Evolutionary conservation across 30 jellyfish, hydroid and myxozoan genomes (phyloP).

Genomic region (Pelagia noctiluca): DNA sequence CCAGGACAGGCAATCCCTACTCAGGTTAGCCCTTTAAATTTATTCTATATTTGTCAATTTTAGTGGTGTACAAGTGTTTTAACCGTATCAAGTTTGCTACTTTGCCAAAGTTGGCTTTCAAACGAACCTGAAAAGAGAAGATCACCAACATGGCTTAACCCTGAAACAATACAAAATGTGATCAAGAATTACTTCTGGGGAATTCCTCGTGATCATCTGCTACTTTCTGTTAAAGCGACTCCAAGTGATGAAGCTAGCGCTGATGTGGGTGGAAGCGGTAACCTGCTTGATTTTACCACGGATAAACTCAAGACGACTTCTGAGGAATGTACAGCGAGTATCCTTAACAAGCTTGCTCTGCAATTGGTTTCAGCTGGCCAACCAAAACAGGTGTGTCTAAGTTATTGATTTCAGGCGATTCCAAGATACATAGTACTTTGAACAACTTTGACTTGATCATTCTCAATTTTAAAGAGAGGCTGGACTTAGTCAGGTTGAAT

Average conservation of each 20-base stretch:
- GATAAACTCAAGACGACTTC: conserved; percentile 40
- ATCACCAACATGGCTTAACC: conserved; percentile 53
- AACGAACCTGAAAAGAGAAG: neutral
- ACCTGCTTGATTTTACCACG: conserved; percentile 9
- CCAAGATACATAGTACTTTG: too few species aligned
- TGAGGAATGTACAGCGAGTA: conserved; percentile 72
- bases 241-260: neutral
- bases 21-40: too few species aligned
- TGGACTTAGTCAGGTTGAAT: too few species aligned
- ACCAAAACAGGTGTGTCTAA: conserved; percentile 59
- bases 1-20: too few species aligned
- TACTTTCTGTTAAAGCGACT: conserved; percentile 69
- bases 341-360: conserved; percentile 57
- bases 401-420: too few species aligned
- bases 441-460: too few species aligned
- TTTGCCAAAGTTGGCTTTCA: conserved; percentile 47
- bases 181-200: conserved; percentile 38
- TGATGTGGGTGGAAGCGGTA: neutral
- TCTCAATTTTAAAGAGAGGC: too few species aligned
- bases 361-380: conserved; percentile 40
- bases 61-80: conserved; percentile 77
- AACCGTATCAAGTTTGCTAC: conserved; percentile 55
- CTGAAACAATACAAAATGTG: conserved; percentile 31
- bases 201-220: conserved; percentile 46
- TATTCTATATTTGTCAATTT: too few species aligned